phyloP scores from a whole-genome alignment of 2,113 vertebrate genomes.

The Pseudorhombus dupliciocellatus region DNA sequence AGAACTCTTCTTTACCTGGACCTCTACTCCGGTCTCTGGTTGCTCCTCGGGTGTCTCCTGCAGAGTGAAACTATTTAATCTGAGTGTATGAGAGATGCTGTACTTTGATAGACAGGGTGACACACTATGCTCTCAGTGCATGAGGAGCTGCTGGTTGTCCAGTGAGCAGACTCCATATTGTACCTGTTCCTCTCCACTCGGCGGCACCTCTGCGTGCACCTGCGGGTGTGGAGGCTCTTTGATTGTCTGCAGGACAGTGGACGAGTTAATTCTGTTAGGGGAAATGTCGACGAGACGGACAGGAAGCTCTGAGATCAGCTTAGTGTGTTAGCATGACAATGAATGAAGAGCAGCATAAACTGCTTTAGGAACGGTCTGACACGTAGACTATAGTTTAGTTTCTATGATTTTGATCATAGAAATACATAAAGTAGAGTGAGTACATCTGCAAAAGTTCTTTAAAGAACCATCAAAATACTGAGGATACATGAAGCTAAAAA shows the following conservation, averaged over 20 bases:
- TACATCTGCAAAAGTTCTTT: no score
- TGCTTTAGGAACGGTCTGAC: not conserved
- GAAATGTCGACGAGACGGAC: no score
- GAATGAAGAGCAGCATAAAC: not conserved
- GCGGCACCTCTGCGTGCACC: conserved; percentile 10
- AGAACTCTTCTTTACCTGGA: conserved; percentile 58
- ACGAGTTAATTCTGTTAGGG: conserved; percentile 20
- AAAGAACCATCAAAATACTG: no score
- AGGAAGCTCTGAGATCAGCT: not conserved
- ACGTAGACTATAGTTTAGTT: no score
- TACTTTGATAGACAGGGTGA: not conserved
- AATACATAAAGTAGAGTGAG: no score
- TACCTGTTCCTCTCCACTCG: conserved; percentile 20
- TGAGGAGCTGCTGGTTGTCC: not conserved
- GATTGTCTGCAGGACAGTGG: conserved; percentile 52
- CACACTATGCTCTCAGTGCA: not conserved
- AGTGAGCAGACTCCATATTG: conserved; percentile 7
- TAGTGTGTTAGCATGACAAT: conserved; percentile 21
- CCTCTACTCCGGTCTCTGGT: conserved; percentile 41
- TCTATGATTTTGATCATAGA: no score
- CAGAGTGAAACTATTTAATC: conserved; percentile 50
- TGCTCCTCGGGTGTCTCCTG: conserved; percentile 51
- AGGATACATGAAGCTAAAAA: no score
- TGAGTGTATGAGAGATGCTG: conserved; percentile 3
- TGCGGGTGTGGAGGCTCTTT: conserved; percentile 20